phyloP scores from a whole-genome alignment of 1,140 invertebrate species.

The Pollicipes pollicipes region DNA sequence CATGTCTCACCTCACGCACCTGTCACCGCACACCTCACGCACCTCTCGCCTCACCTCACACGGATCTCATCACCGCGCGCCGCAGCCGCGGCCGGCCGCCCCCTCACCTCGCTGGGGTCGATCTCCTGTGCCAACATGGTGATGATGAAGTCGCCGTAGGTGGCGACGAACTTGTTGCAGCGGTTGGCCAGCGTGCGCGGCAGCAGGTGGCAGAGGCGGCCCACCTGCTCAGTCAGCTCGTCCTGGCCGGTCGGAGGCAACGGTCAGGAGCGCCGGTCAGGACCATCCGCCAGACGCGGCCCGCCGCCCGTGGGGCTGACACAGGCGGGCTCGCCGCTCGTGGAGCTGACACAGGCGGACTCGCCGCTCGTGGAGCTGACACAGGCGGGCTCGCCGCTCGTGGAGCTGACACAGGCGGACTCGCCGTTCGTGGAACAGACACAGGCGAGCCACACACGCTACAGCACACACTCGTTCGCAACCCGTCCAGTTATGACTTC shows the following conservation, averaged over 20 bases:
- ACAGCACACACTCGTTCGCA: conserved; percentile 14
- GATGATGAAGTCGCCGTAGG: conserved; percentile 21
- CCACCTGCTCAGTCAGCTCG: conserved; percentile 41
- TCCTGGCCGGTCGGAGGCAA: conserved; percentile 26
- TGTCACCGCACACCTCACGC: too few species aligned
- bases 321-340: too few species aligned
- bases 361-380: too few species aligned
- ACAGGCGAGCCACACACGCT: neutral
- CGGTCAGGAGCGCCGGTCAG: neutral
- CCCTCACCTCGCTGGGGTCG: conserved; percentile 49
- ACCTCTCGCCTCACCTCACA: too few species aligned
- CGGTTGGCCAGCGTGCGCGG: conserved; percentile 21
- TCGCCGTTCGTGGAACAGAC: neutral
- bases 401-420: too few species aligned
- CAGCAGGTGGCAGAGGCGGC: conserved; percentile 40
- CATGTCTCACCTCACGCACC: too few species aligned
- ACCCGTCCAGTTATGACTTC: too few species aligned
- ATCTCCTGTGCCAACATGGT: conserved; percentile 48
- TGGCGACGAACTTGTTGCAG: conserved; percentile 25
- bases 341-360: too few species aligned
- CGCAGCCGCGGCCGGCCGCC: too few species aligned
- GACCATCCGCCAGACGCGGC: neutral
- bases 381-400: too few species aligned
- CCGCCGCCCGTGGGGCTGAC: too few species aligned
- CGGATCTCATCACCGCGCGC: too few species aligned